phyloP scores from a whole-genome alignment of 2,113 vertebrate species.

The Naja naja region DNA sequence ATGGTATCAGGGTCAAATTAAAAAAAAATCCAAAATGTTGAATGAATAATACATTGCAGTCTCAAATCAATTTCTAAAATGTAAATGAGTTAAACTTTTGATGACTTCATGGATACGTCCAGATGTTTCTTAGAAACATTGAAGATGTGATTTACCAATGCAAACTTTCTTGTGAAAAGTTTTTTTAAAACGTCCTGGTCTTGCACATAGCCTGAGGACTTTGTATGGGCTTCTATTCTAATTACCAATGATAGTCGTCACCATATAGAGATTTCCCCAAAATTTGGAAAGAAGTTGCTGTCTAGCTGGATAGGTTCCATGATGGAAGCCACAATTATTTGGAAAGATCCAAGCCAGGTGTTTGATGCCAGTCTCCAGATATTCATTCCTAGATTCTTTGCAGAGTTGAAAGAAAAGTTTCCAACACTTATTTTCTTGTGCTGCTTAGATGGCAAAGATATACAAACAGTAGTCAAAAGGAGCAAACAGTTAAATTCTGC shows the following conservation, averaged over 20 bases:
- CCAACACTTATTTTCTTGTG: not conserved
- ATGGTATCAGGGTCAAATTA: not conserved
- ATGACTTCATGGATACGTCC: not conserved
- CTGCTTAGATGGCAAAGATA: not conserved
- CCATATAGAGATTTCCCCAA: not conserved
- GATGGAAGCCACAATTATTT: not conserved
- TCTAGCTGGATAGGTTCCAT: not conserved
- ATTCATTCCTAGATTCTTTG: not conserved
- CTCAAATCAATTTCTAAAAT: not conserved
- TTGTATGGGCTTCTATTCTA: not conserved
- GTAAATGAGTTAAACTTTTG: not conserved
- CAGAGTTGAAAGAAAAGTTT: not conserved
- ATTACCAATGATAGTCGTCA: not conserved
- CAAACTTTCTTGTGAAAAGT: not conserved
- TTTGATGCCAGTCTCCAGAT: not conserved
- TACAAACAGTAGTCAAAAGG: not conserved
- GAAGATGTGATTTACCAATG: not conserved
- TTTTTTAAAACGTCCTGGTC: not conserved
- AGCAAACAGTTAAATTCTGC: not conserved
- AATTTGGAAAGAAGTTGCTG: not conserved
- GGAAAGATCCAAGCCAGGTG: not conserved
- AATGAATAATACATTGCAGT: not conserved
- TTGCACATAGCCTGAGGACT: not conserved
- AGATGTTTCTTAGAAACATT: not conserved
- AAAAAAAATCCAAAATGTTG: not conserved